Evolutionary conservation across 2,797 vertebrate genomes (phyloP).

Genomic region (Channallabes apus): DNA sequence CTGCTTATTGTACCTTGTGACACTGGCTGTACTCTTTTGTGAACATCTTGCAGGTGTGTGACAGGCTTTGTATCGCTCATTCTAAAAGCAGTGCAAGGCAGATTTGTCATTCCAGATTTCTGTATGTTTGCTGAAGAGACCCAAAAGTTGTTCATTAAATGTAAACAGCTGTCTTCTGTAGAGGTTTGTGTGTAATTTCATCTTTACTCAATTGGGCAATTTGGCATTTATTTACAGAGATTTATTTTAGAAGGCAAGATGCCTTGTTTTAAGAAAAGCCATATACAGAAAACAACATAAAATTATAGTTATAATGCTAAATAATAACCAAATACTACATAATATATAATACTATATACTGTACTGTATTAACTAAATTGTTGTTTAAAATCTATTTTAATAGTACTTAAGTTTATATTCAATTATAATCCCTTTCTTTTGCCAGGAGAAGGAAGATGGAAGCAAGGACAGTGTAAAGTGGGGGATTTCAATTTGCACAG

Average conservation of each 20-base stretch:
- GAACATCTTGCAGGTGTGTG: constrained; percentile 62
- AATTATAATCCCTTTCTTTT: constrained; percentile 12
- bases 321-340: not conserved
- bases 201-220: not conserved
- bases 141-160: constrained; percentile 71
- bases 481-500: constrained; percentile 71
- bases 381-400: not conserved
- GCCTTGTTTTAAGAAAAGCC: not conserved
- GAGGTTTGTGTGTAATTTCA: constrained; percentile 57
- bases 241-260: not conserved
- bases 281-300: not conserved
- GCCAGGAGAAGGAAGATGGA: constrained; percentile 59
- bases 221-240: not conserved
- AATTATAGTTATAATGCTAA: not conserved
- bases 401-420: not conserved
- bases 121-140: constrained; percentile 70
- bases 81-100: constrained; percentile 71
- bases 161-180: constrained; percentile 67
- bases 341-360: too few relatives aligned
- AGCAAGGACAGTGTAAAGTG: constrained; percentile 61
- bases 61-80: constrained; percentile 71
- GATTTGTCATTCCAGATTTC: constrained; percentile 73
- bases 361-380: not conserved
- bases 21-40: constrained; percentile 8
- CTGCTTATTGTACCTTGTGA: not conserved